phyloP scores from a whole-genome alignment of 2,888 invertebrate genomes.

The Drosophila testacea region DNA sequence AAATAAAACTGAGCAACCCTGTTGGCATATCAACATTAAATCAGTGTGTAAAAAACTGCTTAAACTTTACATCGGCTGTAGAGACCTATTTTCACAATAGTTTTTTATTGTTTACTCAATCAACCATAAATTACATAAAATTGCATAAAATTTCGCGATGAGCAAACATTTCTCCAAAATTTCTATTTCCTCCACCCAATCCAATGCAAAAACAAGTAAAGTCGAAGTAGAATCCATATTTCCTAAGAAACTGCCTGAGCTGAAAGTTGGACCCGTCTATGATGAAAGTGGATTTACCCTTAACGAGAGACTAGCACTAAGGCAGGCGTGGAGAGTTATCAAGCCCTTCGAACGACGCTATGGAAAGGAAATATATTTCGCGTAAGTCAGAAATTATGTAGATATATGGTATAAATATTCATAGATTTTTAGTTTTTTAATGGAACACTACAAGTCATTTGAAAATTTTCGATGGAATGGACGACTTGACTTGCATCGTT shows the following conservation, averaged over 20 bases:
- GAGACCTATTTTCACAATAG: neutral
- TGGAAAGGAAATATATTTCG: slow-evolving; percentile 54
- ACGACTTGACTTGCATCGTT: slow-evolving; percentile 52
- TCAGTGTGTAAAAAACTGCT: neutral
- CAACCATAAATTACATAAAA: neutral
- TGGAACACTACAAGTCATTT: slow-evolving; percentile 55
- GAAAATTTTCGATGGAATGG: slow-evolving; percentile 58
- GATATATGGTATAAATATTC: neutral
- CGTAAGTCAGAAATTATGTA: slow-evolving; percentile 30
- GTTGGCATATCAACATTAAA: neutral
- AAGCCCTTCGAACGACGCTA: slow-evolving; percentile 48
- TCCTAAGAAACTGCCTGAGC: slow-evolving; percentile 78
- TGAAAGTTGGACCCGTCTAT: slow-evolving; percentile 39
- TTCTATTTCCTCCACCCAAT: slow-evolving; percentile 21
- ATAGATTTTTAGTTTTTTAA: slow-evolving; percentile 61
- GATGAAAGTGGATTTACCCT: slow-evolving; percentile 69
- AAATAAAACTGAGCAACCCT: neutral
- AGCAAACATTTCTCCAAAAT: neutral
- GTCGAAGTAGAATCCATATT: slow-evolving; percentile 24
- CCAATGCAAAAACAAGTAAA: neutral
- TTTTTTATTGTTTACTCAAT: neutral
- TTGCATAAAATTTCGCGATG: slow-evolving; percentile 27
- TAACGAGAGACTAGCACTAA: slow-evolving; percentile 61
- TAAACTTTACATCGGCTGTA: slow-evolving; percentile 1
- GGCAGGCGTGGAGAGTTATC: slow-evolving; percentile 68